These are phyloP conservation scores for Lethenteron camtschaticum DNA, from an alignment of 2,113 vertebrate genomes.

Conservation along the genomic window DNA sequence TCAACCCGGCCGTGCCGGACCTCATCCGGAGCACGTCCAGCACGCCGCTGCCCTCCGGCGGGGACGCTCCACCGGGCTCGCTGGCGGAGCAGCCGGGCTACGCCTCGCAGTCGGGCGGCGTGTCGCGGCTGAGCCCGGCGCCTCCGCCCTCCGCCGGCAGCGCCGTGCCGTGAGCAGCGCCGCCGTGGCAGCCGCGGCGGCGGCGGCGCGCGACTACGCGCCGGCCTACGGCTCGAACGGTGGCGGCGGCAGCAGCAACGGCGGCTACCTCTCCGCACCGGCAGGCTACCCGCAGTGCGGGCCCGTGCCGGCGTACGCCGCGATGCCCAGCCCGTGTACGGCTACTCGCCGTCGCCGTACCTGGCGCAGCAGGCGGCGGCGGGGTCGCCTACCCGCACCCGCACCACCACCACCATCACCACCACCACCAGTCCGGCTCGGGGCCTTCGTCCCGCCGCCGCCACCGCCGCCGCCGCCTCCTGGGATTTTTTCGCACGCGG, in stretches of 20 bases:
- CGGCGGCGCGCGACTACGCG: conserved; percentile 73
- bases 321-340: conserved; percentile 55
- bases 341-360: conserved; percentile 68
- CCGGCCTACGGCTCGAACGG: conserved; percentile 79
- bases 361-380: conserved; percentile 61
- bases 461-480: conserved; percentile 90
- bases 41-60: conserved; percentile 1
- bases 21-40: conserved; percentile 1
- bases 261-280: conserved; percentile 69
- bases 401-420: conserved; percentile 17
- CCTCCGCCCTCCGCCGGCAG: not conserved
- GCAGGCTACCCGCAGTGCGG: conserved; percentile 46
- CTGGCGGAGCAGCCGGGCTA: not conserved
- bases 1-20: conserved; percentile 51
- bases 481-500: conserved; percentile 68
- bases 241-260: conserved; percentile 64
- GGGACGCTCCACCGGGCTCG: not conserved
- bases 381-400: conserved; percentile 11
- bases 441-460: conserved; percentile 69
- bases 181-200: conserved; percentile 18
- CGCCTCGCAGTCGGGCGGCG: conserved; percentile 1
- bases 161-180: not conserved
- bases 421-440: conserved; percentile 72
- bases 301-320: conserved; percentile 58
- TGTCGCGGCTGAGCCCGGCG: conserved; percentile 2